A percentile compares a stretch with the other conserved stretches of the same genome.
These are phyloP conservation scores for Hemiprocne comata DNA, from an alignment of 2,113 vertebrate species.

Conservation along the genomic window DNA sequence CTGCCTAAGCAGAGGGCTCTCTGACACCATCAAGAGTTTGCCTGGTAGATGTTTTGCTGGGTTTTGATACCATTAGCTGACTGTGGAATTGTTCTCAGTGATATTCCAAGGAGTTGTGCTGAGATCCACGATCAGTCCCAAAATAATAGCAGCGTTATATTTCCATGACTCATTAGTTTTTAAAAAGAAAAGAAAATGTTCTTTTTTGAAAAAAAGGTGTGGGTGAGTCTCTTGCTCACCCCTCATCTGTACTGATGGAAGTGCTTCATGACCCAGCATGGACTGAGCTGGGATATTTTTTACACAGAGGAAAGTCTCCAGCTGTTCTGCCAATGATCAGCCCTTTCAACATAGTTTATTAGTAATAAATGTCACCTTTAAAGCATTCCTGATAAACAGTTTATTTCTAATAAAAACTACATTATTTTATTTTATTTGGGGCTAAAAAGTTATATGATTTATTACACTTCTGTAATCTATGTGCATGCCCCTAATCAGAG, in stretches of 20 bases:
- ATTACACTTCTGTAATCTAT: conserved; percentile 7
- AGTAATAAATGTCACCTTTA: conserved; percentile 60
- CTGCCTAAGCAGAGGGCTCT: background rate
- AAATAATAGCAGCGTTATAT: conserved; percentile 1
- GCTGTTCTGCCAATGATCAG: conserved; percentile 1
- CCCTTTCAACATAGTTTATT: conserved; percentile 26
- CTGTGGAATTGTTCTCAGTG: background rate
- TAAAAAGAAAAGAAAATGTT: background rate
- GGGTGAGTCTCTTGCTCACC: background rate
- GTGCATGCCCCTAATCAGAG: background rate
- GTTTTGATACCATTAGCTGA: background rate
- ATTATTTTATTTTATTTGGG: conserved; percentile 42
- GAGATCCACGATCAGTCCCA: background rate
- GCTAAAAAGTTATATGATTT: conserved; percentile 14
- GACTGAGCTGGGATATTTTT: background rate
- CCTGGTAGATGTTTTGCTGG: background rate
- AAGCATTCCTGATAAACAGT: conserved; percentile 49
- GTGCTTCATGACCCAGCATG: background rate
- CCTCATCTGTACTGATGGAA: background rate
- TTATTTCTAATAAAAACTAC: conserved; percentile 56
- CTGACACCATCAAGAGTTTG: background rate
- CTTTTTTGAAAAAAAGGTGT: background rate
- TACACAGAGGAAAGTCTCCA: background rate
- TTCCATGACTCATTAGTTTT: conserved; percentile 33
- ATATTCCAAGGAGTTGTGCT: background rate